Conservation (phyloP, 2,797 vertebrate species). For the Florisuga fusca region DNA sequence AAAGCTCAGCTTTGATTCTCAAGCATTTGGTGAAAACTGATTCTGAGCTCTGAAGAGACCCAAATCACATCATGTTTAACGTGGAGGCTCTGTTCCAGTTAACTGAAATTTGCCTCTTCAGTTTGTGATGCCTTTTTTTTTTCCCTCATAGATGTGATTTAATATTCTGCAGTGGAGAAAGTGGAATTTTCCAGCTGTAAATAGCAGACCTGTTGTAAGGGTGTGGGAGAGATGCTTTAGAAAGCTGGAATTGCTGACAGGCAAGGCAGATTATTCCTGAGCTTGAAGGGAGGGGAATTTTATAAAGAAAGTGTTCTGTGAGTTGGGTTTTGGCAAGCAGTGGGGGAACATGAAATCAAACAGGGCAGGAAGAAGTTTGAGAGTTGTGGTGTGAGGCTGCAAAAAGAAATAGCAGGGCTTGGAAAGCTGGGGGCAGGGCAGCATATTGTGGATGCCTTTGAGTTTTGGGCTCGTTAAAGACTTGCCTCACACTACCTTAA, state of each 20-base stretch:
- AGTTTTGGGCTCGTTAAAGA: neutral
- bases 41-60: neutral
- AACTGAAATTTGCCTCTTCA: neutral
- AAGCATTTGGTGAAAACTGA: neutral
- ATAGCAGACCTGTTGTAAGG: neutral
- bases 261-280: neutral
- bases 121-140: neutral
- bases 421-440: neutral
- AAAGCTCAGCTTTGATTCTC: neutral
- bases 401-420: neutral
- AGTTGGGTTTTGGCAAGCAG: neutral
- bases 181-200: neutral
- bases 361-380: neutral
- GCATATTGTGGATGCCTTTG: neutral
- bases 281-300: neutral
- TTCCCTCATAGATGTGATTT: neutral
- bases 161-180: neutral
- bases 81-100: neutral
- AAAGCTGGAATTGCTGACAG: neutral
- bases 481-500: rapidly evolving
- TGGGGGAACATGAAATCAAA: neutral
- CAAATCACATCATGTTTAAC: neutral
- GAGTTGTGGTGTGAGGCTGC: neutral
- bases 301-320: neutral
- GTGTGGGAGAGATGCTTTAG: neutral